phyloP scores from a whole-genome alignment of 2,113 vertebrate species.

The Myodes glareolus region DNA sequence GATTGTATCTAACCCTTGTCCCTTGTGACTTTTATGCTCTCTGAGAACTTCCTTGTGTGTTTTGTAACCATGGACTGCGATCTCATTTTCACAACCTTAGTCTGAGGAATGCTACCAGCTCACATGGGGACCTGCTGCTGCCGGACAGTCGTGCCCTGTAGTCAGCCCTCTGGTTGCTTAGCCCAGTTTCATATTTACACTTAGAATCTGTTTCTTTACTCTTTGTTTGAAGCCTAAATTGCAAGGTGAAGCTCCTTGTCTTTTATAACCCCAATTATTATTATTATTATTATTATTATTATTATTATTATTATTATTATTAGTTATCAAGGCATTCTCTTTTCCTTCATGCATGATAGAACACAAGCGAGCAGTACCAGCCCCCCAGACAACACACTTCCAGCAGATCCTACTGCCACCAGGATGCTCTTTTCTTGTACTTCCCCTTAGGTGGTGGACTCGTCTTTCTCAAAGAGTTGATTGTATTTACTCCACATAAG shows the following conservation, averaged over 20 bases:
- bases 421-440: background rate
- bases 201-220: background rate
- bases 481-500: background rate
- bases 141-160: background rate
- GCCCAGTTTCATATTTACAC: slow-evolving; percentile 10
- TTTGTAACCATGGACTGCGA: background rate
- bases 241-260: background rate
- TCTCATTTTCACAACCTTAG: slow-evolving; percentile 43
- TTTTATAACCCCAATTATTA: slow-evolving; percentile 15
- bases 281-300: no score
- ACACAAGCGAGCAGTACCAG: background rate
- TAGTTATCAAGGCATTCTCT: background rate
- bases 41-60: background rate
- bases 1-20: background rate
- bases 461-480: slow-evolving; percentile 43
- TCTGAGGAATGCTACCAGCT: background rate
- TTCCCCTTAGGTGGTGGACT: background rate
- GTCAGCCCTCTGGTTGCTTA: background rate
- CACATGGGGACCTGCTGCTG: background rate
- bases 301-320: no score
- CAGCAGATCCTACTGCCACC: background rate
- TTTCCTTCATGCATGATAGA: background rate
- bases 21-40: background rate
- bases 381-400: background rate
- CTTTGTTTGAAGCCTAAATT: background rate